Evolutionary conservation across 2,113 vertebrate genomes (phyloP).

Genomic region (Labeo catla): DNA sequence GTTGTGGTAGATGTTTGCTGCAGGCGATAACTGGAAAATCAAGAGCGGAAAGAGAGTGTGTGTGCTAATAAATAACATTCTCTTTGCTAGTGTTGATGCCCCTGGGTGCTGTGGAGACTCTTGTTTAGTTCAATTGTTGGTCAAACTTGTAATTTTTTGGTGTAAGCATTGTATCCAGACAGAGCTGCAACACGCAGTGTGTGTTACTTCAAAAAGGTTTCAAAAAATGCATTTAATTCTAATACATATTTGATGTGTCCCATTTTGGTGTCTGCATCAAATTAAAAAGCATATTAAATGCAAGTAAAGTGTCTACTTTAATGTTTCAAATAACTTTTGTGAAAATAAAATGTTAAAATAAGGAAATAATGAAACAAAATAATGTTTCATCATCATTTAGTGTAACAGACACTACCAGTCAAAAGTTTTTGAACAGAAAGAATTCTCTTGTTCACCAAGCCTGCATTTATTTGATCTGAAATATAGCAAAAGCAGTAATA

Average conservation of each 20-base stretch:
- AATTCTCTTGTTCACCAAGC: too few relatives aligned
- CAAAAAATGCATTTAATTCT: neutral
- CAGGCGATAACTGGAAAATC: conserved; percentile 14
- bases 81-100: neutral
- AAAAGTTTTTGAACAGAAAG: too few relatives aligned
- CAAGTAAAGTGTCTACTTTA: neutral
- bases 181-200: neutral
- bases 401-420: neutral
- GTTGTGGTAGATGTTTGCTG: conserved; percentile 12
- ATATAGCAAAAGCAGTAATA: too few relatives aligned
- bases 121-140: conserved; percentile 21
- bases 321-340: neutral
- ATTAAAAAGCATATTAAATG: conserved; percentile 2
- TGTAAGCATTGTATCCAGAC: neutral
- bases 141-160: neutral
- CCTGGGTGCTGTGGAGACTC: conserved; percentile 7
- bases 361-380: neutral
- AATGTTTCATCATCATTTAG: neutral
- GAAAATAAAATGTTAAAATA: neutral
- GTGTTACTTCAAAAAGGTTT: neutral
- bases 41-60: neutral
- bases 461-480: too few relatives aligned
- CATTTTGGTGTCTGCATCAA: neutral
- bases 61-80: conserved; percentile 2
- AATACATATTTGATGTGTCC: neutral